These are phyloP conservation scores for Neosilurus mollespiculum DNA, from an alignment of 2,797 vertebrate species.

Conservation along the genomic window DNA sequence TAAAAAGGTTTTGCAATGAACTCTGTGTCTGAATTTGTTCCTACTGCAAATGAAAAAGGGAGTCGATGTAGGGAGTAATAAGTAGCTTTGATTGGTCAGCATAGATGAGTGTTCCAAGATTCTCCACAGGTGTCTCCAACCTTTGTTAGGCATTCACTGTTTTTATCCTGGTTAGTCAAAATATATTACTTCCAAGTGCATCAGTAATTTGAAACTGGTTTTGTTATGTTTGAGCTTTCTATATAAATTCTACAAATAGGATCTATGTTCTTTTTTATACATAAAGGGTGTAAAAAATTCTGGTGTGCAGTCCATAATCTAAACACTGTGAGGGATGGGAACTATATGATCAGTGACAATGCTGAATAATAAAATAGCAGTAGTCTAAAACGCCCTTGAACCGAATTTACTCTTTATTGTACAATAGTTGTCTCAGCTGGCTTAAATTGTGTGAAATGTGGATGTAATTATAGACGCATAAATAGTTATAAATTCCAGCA, in stretches of 20 bases:
- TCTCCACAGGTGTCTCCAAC: not conserved
- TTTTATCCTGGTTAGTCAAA: not conserved
- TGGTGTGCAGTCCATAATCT: not conserved
- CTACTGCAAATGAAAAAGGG: not conserved
- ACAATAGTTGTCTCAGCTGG: constrained; percentile 13
- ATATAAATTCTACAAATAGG: no score
- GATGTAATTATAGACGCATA: constrained; percentile 6
- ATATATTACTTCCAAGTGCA: not conserved
- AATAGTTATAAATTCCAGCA: constrained; percentile 31
- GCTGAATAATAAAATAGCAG: not conserved
- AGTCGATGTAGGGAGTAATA: not conserved
- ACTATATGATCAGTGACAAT: not conserved
- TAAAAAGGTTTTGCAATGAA: not conserved
- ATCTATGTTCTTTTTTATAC: not conserved
- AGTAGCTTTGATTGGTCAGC: not conserved
- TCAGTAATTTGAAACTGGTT: not conserved
- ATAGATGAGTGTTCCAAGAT: not conserved
- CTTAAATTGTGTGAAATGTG: constrained; percentile 20
- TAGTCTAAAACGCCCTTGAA: not conserved
- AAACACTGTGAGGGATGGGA: not conserved
- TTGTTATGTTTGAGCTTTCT: not conserved
- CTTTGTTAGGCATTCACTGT: not conserved
- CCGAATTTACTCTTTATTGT: constrained; percentile 23
- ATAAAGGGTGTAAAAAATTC: not conserved
- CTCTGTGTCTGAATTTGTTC: not conserved